Percentiles rank a stretch among this genome's conserved stretches.
These are phyloP conservation scores for Synanthedon tipuliformis DNA, from an alignment of 2,888 invertebrate genomes.

Conservation along the genomic window DNA sequence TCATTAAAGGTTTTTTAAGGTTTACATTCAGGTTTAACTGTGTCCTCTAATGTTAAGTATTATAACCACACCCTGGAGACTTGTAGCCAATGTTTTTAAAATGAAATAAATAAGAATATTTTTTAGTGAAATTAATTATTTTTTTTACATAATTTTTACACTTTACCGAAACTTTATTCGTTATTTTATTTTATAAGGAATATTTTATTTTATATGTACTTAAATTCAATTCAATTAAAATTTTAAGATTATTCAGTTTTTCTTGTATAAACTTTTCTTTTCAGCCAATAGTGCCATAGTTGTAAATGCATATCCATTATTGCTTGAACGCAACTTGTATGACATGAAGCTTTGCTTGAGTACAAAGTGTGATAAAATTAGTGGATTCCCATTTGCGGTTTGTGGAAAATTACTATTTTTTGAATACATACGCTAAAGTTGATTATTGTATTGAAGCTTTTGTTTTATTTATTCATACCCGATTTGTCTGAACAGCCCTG, in stretches of 20 bases:
- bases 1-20: no score
- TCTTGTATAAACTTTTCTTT: conserved; percentile 5
- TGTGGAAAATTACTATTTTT: conserved; percentile 42
- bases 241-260: conserved; percentile 1
- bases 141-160: not conserved
- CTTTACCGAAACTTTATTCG: not conserved
- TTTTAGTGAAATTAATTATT: not conserved
- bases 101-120: not conserved
- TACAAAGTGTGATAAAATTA: conserved; percentile 37
- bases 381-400: conserved; percentile 24
- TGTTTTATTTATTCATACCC: not conserved
- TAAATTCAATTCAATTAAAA: not conserved
- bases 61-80: no score
- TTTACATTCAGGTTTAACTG: no score
- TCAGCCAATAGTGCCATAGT: conserved; percentile 16
- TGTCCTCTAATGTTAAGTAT: no score
- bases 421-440: conserved; percentile 24
- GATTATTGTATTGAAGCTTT: not conserved
- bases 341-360: conserved; percentile 37
- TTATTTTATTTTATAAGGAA: not conserved
- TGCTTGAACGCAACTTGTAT: conserved; percentile 5
- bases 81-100: not conserved
- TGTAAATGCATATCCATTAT: conserved; percentile 8
- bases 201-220: not conserved
- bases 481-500: no score